Evolutionary conservation across 2,113 vertebrate species (phyloP).

Genomic region (Carassius gibelio): DNA sequence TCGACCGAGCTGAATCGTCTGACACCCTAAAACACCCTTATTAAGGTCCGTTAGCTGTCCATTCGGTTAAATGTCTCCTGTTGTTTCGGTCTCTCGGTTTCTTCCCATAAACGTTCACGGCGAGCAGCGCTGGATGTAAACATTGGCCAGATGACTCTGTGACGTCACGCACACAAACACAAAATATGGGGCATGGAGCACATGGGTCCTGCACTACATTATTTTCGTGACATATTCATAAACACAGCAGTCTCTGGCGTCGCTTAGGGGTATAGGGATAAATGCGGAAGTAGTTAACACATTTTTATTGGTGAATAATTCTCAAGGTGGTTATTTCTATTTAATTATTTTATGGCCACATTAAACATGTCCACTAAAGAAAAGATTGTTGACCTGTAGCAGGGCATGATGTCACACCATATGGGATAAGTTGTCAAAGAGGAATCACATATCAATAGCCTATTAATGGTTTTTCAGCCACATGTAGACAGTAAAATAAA

Average conservation of each 20-base stretch:
- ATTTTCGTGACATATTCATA: neutral
- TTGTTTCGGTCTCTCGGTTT: slow-evolving; percentile 31
- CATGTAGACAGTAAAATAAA: neutral
- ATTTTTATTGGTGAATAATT: neutral
- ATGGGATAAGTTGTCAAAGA: neutral
- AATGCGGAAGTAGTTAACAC: neutral
- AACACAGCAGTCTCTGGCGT: neutral
- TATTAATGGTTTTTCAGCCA: neutral
- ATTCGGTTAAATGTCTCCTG: neutral
- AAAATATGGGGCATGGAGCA: slow-evolving; percentile 28
- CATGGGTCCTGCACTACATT: slow-evolving; percentile 12
- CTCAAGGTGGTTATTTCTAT: neutral
- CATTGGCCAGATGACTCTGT: slow-evolving; percentile 64
- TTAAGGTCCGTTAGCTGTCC: neutral
- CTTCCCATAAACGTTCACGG: slow-evolving; percentile 40
- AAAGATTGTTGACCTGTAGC: neutral
- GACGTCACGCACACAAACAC: slow-evolving; percentile 61
- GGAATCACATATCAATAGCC: neutral
- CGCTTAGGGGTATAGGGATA: neutral
- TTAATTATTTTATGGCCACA: neutral
- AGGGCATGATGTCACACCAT: neutral
- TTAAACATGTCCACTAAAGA: neutral
- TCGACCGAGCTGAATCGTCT: slow-evolving; percentile 5
- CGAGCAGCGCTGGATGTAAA: slow-evolving; percentile 62
- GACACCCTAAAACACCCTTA: neutral